Percentiles rank a stretch among this genome's conserved stretches.
phyloP scores from a whole-genome alignment of 2,888 invertebrate genomes.

The Lysandra coridon region DNA sequence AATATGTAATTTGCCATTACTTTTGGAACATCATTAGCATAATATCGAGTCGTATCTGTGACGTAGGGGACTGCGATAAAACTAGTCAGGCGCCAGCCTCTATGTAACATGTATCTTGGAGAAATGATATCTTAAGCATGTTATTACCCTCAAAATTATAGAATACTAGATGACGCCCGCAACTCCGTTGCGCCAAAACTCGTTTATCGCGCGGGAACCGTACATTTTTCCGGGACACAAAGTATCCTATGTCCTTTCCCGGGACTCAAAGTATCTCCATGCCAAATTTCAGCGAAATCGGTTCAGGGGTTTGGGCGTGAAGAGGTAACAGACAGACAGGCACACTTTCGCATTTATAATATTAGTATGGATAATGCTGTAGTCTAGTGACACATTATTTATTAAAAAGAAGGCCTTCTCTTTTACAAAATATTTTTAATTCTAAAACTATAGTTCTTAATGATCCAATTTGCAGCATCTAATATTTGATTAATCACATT shows the following conservation, averaged over 20 bases:
- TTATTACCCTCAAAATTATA: neutral
- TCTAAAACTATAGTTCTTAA: neutral
- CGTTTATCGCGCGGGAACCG: too few species aligned
- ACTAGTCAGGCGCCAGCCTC: neutral
- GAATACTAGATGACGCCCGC: neutral
- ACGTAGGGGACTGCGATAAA: neutral
- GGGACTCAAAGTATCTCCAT: too few species aligned
- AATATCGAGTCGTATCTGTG: neutral
- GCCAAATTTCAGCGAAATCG: too few species aligned
- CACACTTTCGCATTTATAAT: too few species aligned
- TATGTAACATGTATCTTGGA: neutral
- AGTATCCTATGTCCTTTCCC: too few species aligned
- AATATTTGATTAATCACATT: neutral
- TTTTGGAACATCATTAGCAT: neutral
- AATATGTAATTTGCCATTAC: neutral
- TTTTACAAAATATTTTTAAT: neutral
- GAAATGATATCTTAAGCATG: neutral
- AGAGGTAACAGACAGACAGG: too few species aligned
- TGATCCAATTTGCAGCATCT: neutral
- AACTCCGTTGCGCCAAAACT: too few species aligned
- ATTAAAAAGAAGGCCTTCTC: neutral
- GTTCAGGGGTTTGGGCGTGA: too few species aligned
- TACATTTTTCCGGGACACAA: too few species aligned
- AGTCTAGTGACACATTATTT: neutral
- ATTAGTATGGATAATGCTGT: too few species aligned